Evolutionary conservation across 2,113 vertebrate genomes (phyloP).

Genomic region (Nothocercus nigrocapillus): DNA sequence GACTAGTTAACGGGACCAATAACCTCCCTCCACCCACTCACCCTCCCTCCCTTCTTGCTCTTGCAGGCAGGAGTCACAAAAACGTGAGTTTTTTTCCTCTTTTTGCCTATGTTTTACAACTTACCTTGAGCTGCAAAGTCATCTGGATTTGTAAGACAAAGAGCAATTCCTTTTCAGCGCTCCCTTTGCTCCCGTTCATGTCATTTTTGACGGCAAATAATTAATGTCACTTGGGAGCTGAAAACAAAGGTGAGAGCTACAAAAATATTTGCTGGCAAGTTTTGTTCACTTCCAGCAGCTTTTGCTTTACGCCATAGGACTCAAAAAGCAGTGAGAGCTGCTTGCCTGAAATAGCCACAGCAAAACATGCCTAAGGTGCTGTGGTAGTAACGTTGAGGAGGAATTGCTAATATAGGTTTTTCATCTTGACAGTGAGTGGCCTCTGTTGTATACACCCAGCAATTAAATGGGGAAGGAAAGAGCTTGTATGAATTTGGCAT

Average conservation of each 20-base stretch:
- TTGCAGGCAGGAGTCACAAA: background rate
- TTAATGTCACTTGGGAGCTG: background rate
- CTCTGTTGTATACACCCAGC: background rate
- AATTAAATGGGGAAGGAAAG: background rate
- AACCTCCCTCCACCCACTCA: background rate
- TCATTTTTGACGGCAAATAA: conserved; percentile 4
- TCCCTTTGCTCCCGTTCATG: background rate
- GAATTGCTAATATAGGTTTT: background rate
- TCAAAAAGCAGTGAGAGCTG: background rate
- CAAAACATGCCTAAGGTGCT: background rate
- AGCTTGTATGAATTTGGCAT: background rate
- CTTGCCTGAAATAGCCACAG: background rate
- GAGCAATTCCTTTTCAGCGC: background rate
- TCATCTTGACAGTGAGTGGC: background rate
- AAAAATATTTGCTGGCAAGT: background rate
- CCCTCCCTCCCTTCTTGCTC: background rate
- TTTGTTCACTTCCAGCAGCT: background rate
- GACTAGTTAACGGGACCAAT: background rate
- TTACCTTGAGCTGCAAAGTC: background rate
- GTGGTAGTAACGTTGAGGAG: background rate
- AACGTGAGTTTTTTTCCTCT: background rate
- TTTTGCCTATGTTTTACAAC: conserved; percentile 10
- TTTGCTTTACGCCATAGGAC: background rate
- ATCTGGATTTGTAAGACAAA: background rate
- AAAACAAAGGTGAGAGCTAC: conserved; percentile 2